phyloP scores from a whole-genome alignment of 1,140 invertebrate genomes.

The Drosophila ananassae region DNA sequence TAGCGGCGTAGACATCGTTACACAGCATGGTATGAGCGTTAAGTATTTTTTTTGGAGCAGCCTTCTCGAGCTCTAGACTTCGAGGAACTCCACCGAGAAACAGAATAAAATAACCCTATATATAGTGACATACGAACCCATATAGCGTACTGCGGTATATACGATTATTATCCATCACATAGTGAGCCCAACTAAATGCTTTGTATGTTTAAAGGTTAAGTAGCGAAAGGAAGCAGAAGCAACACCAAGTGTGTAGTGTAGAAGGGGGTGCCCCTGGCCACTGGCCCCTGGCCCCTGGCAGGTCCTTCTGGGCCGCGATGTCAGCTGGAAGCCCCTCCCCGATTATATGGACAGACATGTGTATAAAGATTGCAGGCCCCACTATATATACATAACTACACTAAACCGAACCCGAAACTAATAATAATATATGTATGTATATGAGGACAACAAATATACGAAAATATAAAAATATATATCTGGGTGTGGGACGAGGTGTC shows the following conservation, averaged over 20 bases:
- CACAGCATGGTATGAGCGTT: conserved; percentile 4
- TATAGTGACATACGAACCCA: conserved; percentile 33
- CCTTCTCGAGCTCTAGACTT: conserved; percentile 1
- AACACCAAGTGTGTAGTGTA: conserved; percentile 56
- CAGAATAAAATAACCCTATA: conserved; percentile 33
- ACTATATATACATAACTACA: conserved; percentile 43
- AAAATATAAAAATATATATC: conserved; percentile 20
- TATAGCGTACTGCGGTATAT: conserved; percentile 6
- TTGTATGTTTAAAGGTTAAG: conserved; percentile 53
- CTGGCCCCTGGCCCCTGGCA: too few relatives aligned
- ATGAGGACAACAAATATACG: conserved; percentile 60
- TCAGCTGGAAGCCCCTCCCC: conserved; percentile 37
- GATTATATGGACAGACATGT: conserved; percentile 37
- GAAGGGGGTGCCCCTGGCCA: neutral
- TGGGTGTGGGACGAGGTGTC: too few relatives aligned
- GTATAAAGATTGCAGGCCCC: conserved; percentile 52
- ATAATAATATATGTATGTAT: conserved; percentile 43
- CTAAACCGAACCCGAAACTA: conserved; percentile 6
- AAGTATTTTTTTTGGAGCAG: conserved; percentile 37
- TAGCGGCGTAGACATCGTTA: conserved; percentile 26
- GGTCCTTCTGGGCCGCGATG: conserved; percentile 31
- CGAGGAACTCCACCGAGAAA: conserved; percentile 35
- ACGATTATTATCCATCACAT: conserved; percentile 38
- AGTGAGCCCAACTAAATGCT: conserved; percentile 54
- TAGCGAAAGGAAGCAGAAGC: conserved; percentile 27